These are phyloP conservation scores for Notamacropus eugenii DNA, from an alignment of 2,797 vertebrate genomes.

Conservation along the genomic window DNA sequence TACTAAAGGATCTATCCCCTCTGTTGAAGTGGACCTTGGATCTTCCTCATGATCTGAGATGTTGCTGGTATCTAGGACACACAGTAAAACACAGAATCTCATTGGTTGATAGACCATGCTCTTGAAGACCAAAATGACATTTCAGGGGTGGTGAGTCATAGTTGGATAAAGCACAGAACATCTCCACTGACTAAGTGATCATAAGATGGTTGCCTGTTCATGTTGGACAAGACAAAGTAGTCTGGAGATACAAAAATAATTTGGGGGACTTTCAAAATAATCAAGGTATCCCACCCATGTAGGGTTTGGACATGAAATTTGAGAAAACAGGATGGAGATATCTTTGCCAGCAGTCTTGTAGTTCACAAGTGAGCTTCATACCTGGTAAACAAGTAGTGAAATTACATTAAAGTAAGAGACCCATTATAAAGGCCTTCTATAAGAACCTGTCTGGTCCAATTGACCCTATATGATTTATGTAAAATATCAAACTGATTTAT, in stretches of 20 bases:
- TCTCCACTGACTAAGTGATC: not conserved
- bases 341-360: not conserved
- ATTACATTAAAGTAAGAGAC: not conserved
- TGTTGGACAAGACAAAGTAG: not conserved
- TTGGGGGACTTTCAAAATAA: not conserved
- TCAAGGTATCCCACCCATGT: not conserved
- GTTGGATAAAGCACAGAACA: not conserved
- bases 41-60: not conserved
- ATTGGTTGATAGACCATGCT: not conserved
- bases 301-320: not conserved
- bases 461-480: not conserved
- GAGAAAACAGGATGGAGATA: not conserved
- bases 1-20: not conserved
- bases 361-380: not conserved
- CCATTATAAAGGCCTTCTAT: not conserved
- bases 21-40: not conserved
- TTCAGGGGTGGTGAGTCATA: not conserved
- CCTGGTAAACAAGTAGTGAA: not conserved
- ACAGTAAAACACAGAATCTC: not conserved
- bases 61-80: fast-evolving
- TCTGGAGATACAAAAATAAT: not conserved
- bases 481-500: not conserved
- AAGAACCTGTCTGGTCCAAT: not conserved
- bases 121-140: not conserved
- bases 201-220: not conserved